Evolutionary conservation across 1,140 invertebrate species (phyloP).

Genomic region (Drosophila tani): DNA sequence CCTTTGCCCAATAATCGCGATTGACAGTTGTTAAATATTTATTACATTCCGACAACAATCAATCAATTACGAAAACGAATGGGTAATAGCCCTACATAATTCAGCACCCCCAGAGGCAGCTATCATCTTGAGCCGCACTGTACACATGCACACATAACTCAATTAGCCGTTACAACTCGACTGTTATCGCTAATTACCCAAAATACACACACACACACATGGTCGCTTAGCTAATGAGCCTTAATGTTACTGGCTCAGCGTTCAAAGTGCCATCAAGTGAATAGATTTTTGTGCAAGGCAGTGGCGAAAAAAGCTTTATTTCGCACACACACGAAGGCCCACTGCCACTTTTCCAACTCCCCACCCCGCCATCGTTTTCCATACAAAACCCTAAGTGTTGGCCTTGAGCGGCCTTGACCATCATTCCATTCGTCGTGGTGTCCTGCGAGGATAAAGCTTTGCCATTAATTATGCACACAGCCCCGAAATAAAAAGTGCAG

Average conservation of each 20-base stretch:
- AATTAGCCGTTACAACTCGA: conserved; percentile 42
- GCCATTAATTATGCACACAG: conserved; percentile 54
- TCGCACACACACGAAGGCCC: conserved; percentile 15
- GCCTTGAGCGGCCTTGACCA: conserved; percentile 63
- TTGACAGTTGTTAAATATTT: conserved; percentile 23
- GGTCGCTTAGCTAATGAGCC: conserved; percentile 39
- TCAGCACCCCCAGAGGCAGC: conserved; percentile 6
- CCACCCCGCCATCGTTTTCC: background rate
- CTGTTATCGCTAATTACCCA: conserved; percentile 50
- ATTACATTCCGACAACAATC: conserved; percentile 20
- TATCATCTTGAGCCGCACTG: conserved; percentile 27
- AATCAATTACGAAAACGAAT: conserved; percentile 23
- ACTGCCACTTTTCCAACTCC: too few species aligned
- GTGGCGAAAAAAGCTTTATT: conserved; percentile 25
- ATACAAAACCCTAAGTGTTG: conserved; percentile 52
- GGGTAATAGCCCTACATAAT: conserved; percentile 24
- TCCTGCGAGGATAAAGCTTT: conserved; percentile 48
- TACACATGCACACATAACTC: conserved; percentile 28
- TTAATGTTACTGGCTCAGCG: conserved; percentile 37
- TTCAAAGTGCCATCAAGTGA: conserved; percentile 41
- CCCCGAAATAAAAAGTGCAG: conserved; percentile 8
- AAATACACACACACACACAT: conserved; percentile 23
- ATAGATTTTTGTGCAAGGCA: conserved; percentile 47
- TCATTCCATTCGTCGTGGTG: conserved; percentile 17
- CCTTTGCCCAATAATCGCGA: background rate